A percentile compares a stretch with the other conserved stretches of the same genome.
phyloP scores from a whole-genome alignment of 1,140 invertebrate species.

The Gonioctena quinquepunctata region DNA sequence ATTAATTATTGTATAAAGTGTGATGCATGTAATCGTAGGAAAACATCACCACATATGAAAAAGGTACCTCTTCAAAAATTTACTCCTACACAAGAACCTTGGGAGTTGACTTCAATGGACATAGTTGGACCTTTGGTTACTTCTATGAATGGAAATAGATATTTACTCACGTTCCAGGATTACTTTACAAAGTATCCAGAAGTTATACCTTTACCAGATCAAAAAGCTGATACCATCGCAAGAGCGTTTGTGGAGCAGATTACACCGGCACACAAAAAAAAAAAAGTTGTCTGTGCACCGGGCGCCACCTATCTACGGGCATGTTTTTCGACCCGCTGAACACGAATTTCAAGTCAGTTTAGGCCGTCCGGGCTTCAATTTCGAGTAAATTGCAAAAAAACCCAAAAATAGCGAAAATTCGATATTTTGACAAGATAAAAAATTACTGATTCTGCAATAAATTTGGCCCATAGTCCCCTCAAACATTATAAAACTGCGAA shows the following conservation, averaged over 20 bases:
- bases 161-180: slow-evolving; percentile 14
- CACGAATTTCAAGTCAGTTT: no score
- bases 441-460: no score
- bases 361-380: no score
- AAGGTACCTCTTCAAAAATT: neutral
- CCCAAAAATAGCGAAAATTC: no score
- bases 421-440: no score
- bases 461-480: no score
- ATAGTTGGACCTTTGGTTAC: slow-evolving; percentile 10
- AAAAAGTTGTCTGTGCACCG: no score
- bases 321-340: no score
- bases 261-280: no score
- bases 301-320: no score
- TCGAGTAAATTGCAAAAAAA: no score
- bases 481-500: no score
- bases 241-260: slow-evolving; percentile 27
- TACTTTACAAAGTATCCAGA: slow-evolving; percentile 28
- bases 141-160: neutral
- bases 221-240: slow-evolving; percentile 29
- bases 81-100: neutral
- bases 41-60: slow-evolving; percentile 7
- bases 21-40: neutral
- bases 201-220: slow-evolving; percentile 27
- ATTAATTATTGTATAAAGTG: slow-evolving; percentile 12
- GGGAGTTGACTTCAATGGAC: neutral